phyloP scores from a whole-genome alignment of 2,113 vertebrate species.

The Climacteris rufus region DNA sequence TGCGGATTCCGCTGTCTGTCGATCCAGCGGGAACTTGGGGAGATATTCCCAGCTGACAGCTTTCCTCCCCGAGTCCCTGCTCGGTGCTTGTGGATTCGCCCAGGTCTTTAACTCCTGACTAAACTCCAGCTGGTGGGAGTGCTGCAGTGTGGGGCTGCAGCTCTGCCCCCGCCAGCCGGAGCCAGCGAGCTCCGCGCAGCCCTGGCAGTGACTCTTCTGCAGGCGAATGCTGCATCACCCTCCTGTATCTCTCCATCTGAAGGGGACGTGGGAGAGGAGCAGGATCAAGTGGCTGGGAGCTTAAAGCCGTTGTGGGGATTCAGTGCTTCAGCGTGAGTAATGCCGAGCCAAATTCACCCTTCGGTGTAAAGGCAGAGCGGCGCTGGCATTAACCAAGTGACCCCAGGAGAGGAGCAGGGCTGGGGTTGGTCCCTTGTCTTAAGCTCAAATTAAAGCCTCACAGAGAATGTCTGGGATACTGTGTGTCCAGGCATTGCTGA shows the following conservation, averaged over 20 bases:
- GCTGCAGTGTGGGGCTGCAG: conserved; percentile 27
- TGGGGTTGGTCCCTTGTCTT: background rate
- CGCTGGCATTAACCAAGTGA: background rate
- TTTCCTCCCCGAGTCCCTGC: background rate
- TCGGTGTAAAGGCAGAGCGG: background rate
- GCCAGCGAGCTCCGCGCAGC: conserved; percentile 16
- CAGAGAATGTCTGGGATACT: background rate
- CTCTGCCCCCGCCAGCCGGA: background rate
- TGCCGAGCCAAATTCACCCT: background rate
- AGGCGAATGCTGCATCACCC: conserved; percentile 61
- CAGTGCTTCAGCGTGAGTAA: conserved; percentile 5
- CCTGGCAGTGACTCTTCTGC: conserved; percentile 56
- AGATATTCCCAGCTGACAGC: conserved; percentile 1
- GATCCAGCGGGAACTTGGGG: background rate
- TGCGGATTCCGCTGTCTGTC: conserved; percentile 18
- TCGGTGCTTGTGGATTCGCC: background rate
- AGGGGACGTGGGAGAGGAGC: conserved; percentile 51
- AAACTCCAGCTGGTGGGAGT: background rate
- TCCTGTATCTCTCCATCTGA: conserved; percentile 41
- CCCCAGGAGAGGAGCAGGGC: background rate
- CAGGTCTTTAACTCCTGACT: background rate
- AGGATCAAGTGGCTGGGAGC: conserved; percentile 33
- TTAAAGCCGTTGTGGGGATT: background rate
- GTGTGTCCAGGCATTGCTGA: background rate
- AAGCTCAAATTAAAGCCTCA: background rate